Conservation (phyloP, 1,140 invertebrate species). For the Apocrypta bakeri region DNA sequence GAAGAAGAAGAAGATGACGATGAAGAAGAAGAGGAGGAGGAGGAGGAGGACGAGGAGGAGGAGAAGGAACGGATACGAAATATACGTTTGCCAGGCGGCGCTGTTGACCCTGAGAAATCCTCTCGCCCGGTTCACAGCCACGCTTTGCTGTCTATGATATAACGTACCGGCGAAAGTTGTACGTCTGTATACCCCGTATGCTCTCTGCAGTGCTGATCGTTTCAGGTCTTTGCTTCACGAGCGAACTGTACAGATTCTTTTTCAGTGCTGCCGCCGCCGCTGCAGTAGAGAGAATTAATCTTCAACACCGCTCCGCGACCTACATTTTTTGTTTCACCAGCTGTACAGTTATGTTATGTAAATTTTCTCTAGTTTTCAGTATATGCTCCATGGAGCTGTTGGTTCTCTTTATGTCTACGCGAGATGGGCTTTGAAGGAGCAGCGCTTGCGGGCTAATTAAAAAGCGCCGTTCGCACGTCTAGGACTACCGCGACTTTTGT, state of each 20-base stretch:
- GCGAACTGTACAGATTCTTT: not conserved
- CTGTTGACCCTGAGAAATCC: conserved; percentile 56
- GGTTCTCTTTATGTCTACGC: not conserved
- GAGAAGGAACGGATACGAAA: conserved; percentile 49
- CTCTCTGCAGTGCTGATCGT: not conserved
- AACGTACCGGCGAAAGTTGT: conserved; percentile 46
- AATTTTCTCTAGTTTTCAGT: not conserved
- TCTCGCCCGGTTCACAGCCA: conserved; percentile 43
- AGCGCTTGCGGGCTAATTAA: not conserved
- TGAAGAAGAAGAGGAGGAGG: conserved; percentile 50
- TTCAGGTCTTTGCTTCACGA: not conserved
- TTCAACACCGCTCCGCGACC: conserved; percentile 1
- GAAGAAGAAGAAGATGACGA: not conserved
- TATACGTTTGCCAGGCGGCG: conserved; percentile 20
- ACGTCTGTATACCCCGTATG: conserved; percentile 23
- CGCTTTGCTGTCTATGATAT: conserved; percentile 47
- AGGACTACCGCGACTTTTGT: not conserved
- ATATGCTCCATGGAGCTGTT: not conserved
- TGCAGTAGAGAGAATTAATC: not conserved
- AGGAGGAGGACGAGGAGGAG: conserved; percentile 42
- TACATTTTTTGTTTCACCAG: conserved; percentile 30
- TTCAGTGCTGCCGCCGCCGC: not conserved
- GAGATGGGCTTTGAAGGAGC: not conserved
- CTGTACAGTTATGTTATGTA: conserved; percentile 42
- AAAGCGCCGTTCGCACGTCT: not conserved